These are phyloP conservation scores for Ptychoptera albimana DNA, from an alignment of 2,888 invertebrate genomes.

Conservation along the genomic window DNA sequence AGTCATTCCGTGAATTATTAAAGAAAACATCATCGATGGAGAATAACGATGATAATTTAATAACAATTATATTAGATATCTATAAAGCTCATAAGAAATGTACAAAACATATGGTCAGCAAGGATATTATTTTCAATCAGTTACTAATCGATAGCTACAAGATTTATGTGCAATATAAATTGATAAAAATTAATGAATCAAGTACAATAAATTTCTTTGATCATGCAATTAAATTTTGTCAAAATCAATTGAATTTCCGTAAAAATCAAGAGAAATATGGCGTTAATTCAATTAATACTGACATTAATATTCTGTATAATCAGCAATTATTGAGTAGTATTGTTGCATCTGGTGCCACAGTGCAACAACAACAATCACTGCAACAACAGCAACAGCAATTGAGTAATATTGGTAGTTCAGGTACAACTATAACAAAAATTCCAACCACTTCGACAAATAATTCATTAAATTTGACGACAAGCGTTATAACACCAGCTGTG, in stretches of 20 bases:
- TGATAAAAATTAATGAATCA: slow-evolving; percentile 29
- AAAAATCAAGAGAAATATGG: slow-evolving; percentile 35
- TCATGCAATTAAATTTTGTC: slow-evolving; percentile 52
- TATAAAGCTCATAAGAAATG: slow-evolving; percentile 54
- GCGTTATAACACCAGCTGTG: background rate
- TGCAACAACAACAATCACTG: slow-evolving; percentile 1
- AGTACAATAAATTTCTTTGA: slow-evolving; percentile 49
- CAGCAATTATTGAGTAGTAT: background rate
- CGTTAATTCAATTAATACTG: background rate
- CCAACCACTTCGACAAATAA: background rate
- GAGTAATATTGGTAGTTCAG: too few relatives aligned
- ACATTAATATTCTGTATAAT: too few relatives aligned
- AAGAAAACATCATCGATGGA: slow-evolving; percentile 36
- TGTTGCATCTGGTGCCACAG: background rate
- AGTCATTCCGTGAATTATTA: slow-evolving; percentile 48
- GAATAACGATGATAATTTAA: slow-evolving; percentile 34
- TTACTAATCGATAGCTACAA: slow-evolving; percentile 56
- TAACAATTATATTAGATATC: slow-evolving; percentile 38
- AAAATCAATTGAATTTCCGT: slow-evolving; percentile 40
- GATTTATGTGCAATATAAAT: slow-evolving; percentile 39
- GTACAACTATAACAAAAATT: too few relatives aligned
- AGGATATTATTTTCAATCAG: slow-evolving; percentile 40
- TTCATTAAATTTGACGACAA: background rate
- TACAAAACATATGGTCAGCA: slow-evolving; percentile 38
- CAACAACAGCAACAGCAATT: background rate